A percentile compares a stretch with the other conserved stretches of the same genome.
These are phyloP conservation scores for Tenthredo mesomela DNA, from an alignment of 2,888 invertebrate species.

Conservation along the genomic window DNA sequence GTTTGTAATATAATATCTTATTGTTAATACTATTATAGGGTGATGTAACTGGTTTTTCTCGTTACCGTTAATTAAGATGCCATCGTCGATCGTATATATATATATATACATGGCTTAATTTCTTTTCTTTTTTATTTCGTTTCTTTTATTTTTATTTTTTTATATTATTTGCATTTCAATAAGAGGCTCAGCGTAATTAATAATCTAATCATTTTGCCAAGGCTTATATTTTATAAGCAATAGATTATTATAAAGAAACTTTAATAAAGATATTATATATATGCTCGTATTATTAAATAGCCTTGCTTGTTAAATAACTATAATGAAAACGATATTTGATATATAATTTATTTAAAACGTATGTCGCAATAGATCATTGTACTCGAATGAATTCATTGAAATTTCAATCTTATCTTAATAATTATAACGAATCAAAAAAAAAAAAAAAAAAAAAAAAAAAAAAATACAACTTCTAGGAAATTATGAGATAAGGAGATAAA, in stretches of 20 bases:
- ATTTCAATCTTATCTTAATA: not conserved
- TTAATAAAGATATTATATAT: too few relatives aligned
- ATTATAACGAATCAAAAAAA: not conserved
- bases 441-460: not conserved
- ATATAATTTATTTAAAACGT: too few relatives aligned
- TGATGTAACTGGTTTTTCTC: not conserved
- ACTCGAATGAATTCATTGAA: not conserved
- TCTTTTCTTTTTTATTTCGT: not conserved
- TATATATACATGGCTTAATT: not conserved
- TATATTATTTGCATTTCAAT: not conserved
- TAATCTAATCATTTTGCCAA: not conserved
- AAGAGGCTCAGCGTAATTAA: not conserved
- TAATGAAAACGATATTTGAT: not conserved
- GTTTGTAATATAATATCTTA: slow-evolving; percentile 40
- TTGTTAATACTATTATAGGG: slow-evolving; percentile 6
- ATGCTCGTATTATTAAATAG: not conserved
- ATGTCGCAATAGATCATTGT: too few relatives aligned
- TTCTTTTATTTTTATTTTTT: not conserved
- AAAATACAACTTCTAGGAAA: too few relatives aligned
- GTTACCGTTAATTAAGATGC: not conserved
- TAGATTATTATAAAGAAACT: not conserved
- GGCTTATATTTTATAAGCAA: not conserved
- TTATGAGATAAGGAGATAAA: not conserved
- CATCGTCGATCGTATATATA: slow-evolving; percentile 3
- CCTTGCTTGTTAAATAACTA: slow-evolving; percentile 3